Evolutionary conservation across 2,797 vertebrate genomes (phyloP).

Genomic region (Paedocypris micromegethes): DNA sequence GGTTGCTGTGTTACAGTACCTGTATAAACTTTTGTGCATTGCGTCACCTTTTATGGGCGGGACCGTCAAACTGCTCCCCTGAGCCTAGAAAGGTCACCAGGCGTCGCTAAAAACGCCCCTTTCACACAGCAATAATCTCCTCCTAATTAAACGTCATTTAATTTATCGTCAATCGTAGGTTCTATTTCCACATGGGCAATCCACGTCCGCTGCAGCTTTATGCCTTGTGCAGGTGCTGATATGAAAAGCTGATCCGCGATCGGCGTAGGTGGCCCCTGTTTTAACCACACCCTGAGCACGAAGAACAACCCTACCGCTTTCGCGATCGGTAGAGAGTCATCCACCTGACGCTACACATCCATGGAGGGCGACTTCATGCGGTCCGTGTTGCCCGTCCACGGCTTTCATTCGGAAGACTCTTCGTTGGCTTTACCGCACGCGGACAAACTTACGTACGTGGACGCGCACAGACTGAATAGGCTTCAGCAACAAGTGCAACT

Average conservation of each 20-base stretch:
- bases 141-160: no score
- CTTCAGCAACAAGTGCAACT: slow-evolving; percentile 50
- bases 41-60: slow-evolving; percentile 3
- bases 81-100: no score
- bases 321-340: slow-evolving; percentile 17
- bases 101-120: no score
- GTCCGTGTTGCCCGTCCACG: slow-evolving; percentile 25
- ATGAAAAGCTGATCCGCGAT: slow-evolving; percentile 9
- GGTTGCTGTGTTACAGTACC: slow-evolving; percentile 6
- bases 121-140: no score
- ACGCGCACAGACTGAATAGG: slow-evolving; percentile 32
- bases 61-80: no score
- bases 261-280: slow-evolving; percentile 9
- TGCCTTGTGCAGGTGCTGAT: background rate
- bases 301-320: background rate
- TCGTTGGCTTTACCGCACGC: slow-evolving; percentile 41
- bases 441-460: slow-evolving; percentile 21
- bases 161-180: no score
- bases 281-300: slow-evolving; percentile 29
- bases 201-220: no score
- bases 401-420: slow-evolving; percentile 28
- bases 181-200: no score
- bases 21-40: background rate
- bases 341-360: slow-evolving; percentile 37
- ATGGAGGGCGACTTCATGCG: slow-evolving; percentile 38